Evolutionary conservation across 2,113 vertebrate genomes (phyloP).

Genomic region (Lichenostomus cassidix): DNA sequence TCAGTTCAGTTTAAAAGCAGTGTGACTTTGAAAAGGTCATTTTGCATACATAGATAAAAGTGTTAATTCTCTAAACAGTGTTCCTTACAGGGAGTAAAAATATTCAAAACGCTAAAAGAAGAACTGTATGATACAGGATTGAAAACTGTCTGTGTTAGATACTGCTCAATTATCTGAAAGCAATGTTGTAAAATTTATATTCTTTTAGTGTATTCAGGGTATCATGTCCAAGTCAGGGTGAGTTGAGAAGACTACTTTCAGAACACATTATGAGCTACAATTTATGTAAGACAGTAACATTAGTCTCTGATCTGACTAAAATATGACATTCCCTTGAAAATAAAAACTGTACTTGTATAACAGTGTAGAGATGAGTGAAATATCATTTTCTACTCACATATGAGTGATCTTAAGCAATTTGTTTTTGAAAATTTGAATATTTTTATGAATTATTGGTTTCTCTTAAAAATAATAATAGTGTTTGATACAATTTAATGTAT

Average conservation of each 20-base stretch:
- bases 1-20: not conserved
- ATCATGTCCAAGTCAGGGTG: not conserved
- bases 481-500: not conserved
- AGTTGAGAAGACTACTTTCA: not conserved
- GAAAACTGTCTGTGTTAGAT: not conserved
- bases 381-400: not conserved
- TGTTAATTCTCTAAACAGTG: not conserved
- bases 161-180: not conserved
- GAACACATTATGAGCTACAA: not conserved
- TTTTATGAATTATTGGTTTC: not conserved
- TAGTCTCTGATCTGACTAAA: not conserved
- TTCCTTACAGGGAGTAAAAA: not conserved
- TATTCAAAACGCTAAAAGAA: not conserved
- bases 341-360: not conserved
- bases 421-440: not conserved
- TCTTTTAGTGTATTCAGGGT: not conserved
- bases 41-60: not conserved
- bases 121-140: not conserved
- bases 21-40: not conserved
- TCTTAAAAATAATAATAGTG: not conserved
- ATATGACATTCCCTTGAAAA: not conserved
- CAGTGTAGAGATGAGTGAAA: not conserved
- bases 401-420: not conserved
- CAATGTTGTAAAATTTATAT: not conserved
- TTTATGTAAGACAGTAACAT: not conserved